phyloP scores from a whole-genome alignment of 2,888 invertebrate species.

The Euzetes globulus region DNA sequence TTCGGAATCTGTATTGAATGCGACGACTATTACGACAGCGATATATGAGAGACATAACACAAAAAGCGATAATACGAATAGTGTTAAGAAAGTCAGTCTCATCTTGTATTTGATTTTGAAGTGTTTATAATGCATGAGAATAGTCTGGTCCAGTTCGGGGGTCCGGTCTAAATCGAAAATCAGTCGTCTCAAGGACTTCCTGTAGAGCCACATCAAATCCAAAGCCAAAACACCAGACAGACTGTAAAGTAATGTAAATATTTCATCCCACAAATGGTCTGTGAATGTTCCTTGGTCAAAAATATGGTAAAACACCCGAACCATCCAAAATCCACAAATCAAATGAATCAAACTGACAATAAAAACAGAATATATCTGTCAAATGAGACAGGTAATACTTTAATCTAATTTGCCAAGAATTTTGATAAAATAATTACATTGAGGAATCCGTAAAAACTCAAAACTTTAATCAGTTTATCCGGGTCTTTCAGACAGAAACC shows the following conservation, averaged over 20 bases:
- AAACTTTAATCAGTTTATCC: not conserved
- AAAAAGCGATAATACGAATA: conserved; percentile 15
- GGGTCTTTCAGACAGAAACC: not conserved
- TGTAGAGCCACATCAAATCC: conserved; percentile 32
- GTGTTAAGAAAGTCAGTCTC: not conserved
- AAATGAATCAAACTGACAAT: conserved; percentile 16
- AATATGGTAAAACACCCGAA: not conserved
- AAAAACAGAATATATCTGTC: conserved; percentile 27
- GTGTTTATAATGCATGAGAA: conserved; percentile 16
- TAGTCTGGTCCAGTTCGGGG: conserved; percentile 7
- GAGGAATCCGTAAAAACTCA: not conserved
- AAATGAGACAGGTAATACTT: conserved; percentile 14
- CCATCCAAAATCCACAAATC: conserved; percentile 26
- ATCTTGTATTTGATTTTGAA: conserved; percentile 27
- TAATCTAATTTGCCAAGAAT: not conserved
- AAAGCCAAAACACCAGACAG: conserved; percentile 28
- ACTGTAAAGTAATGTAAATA: conserved; percentile 25
- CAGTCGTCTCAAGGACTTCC: conserved; percentile 14
- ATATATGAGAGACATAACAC: conserved; percentile 27
- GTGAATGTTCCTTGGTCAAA: conserved; percentile 15
- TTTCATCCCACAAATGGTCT: conserved; percentile 20
- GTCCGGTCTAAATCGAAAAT: not conserved
- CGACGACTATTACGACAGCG: conserved; percentile 14
- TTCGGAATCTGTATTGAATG: conserved; percentile 8
- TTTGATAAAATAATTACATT: not conserved